Percentiles rank a stretch among this genome's conserved stretches.
Conservation (phyloP, 2,113 vertebrate genomes). For the Zosterops pallidus region DNA sequence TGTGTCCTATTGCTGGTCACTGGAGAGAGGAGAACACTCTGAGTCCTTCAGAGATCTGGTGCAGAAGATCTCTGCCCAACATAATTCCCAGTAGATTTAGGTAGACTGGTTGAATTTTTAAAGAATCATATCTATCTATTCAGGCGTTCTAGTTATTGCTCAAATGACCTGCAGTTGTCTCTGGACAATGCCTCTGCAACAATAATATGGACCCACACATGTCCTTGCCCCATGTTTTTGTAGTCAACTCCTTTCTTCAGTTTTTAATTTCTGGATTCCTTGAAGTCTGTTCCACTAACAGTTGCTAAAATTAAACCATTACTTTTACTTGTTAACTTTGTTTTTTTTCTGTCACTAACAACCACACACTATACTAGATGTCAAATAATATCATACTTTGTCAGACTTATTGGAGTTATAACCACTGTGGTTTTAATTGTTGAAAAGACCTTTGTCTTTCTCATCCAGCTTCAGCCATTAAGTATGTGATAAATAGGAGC, state of each 20-base stretch:
- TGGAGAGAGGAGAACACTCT: not conserved
- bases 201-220: accelerated
- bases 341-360: not conserved
- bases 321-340: not conserved
- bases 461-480: not conserved
- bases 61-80: not conserved
- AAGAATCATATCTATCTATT: not conserved
- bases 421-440: not conserved
- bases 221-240: not conserved
- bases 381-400: not conserved
- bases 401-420: not conserved
- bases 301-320: not conserved
- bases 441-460: not conserved
- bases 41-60: not conserved
- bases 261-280: not conserved
- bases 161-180: not conserved
- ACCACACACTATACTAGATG: not conserved
- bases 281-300: not conserved
- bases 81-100: not conserved
- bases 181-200: not conserved
- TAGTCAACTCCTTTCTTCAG: not conserved
- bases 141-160: not conserved
- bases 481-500: not conserved
- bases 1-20: accelerated
- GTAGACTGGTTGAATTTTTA: not conserved